These are phyloP conservation scores for Coecobrya sp. DNA, from an alignment of 2,888 invertebrate species.

Conservation along the genomic window DNA sequence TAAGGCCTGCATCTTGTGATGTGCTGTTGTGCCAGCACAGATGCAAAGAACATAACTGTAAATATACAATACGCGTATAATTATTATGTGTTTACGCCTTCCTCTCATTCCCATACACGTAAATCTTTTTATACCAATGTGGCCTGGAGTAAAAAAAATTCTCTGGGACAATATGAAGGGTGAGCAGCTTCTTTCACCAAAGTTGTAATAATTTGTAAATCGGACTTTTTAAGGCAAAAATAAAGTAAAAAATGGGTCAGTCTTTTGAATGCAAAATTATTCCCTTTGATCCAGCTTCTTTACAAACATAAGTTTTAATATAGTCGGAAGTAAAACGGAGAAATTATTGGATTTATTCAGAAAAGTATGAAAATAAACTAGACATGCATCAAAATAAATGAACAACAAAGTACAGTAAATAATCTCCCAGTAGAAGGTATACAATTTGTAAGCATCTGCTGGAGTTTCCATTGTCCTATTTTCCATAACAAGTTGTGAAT, in stretches of 20 bases:
- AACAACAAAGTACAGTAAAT: neutral
- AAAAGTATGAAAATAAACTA: slow-evolving; percentile 2
- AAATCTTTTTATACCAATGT: no score
- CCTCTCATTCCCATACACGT: no score
- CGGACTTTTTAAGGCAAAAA: neutral
- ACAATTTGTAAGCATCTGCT: neutral
- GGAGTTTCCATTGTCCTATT: slow-evolving; percentile 3
- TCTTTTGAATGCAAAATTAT: slow-evolving; percentile 26
- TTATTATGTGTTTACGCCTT: neutral
- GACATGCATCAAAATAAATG: slow-evolving; percentile 4
- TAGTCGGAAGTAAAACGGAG: neutral
- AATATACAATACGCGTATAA: neutral
- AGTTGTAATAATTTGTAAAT: neutral
- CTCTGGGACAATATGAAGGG: neutral
- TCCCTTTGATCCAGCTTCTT: slow-evolving; percentile 1
- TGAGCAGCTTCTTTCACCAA: neutral
- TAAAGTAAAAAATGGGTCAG: slow-evolving; percentile 5
- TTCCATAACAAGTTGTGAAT: neutral
- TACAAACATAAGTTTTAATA: slow-evolving; percentile 5
- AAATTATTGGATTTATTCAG: slow-evolving; percentile 37
- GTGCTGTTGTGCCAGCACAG: neutral
- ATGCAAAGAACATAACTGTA: neutral
- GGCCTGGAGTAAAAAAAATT: neutral
- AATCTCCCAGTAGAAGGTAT: no score
- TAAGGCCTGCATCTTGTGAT: neutral